Evolutionary conservation across 2,888 invertebrate species (phyloP).

Genomic region (Agrilus biguttatus): DNA sequence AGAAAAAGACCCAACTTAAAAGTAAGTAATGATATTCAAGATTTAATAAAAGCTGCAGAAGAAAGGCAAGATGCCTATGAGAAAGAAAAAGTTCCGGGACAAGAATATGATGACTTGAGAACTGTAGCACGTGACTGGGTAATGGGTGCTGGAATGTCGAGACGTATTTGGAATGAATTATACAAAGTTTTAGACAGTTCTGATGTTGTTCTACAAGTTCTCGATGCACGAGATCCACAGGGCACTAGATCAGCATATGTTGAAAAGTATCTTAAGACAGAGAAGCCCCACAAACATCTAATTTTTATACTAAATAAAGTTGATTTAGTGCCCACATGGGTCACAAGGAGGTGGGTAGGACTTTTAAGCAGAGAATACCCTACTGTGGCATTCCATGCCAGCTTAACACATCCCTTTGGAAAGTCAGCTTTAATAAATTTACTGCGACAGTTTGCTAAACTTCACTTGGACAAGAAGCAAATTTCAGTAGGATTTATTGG

Average conservation of each 20-base stretch:
- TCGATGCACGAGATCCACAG: slow-evolving; percentile 95
- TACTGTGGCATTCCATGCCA: slow-evolving; percentile 96
- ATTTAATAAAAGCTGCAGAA: slow-evolving; percentile 58
- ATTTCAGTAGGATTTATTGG: slow-evolving; percentile 98
- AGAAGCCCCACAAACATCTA: slow-evolving; percentile 94
- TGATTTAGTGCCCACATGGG: slow-evolving; percentile 94
- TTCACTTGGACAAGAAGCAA: slow-evolving; percentile 94
- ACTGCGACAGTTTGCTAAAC: slow-evolving; percentile 83
- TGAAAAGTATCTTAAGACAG: slow-evolving; percentile 80
- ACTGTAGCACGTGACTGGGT: slow-evolving; percentile 83
- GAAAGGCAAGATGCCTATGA: slow-evolving; percentile 61
- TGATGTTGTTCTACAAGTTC: slow-evolving; percentile 88
- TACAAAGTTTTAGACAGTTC: slow-evolving; percentile 99
- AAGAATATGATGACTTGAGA: slow-evolving; percentile 66
- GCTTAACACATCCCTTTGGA: slow-evolving; percentile 95
- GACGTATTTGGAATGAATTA: slow-evolving; percentile 96
- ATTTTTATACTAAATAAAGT: slow-evolving; percentile 96
- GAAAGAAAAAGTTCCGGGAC: slow-evolving; percentile 72
- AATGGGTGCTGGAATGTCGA: slow-evolving; percentile 91
- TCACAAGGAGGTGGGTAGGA: slow-evolving; percentile 94
- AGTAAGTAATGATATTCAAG: slow-evolving; percentile 56
- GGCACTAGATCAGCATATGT: slow-evolving; percentile 91
- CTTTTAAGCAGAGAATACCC: slow-evolving; percentile 90
- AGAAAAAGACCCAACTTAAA: slow-evolving; percentile 78
- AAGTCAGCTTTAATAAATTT: slow-evolving; percentile 95